These are phyloP conservation scores for Elymnias hypermnestra DNA, from an alignment of 1,140 invertebrate species.

Conservation along the genomic window DNA sequence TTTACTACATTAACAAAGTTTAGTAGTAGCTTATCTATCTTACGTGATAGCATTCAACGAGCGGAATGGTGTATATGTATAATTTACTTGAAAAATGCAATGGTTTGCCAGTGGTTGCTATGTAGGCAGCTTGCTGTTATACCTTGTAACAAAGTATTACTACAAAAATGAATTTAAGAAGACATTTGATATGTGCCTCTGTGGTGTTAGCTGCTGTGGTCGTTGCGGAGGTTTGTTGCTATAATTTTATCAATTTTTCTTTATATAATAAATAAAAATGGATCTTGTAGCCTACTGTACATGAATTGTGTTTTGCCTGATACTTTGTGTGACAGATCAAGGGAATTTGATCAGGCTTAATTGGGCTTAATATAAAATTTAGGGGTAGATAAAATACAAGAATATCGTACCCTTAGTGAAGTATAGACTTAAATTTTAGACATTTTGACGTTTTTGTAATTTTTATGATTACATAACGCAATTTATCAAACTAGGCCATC, in stretches of 20 bases:
- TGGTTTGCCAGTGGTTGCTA: conserved; percentile 42
- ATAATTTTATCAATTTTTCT: neutral
- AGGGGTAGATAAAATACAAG: no score
- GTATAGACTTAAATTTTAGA: no score
- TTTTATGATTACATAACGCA: no score
- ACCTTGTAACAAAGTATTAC: conserved; percentile 37
- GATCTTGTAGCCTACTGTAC: no score
- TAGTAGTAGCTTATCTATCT: conserved; percentile 27
- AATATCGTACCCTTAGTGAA: no score
- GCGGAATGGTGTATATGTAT: conserved; percentile 16
- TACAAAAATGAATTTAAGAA: conserved; percentile 57
- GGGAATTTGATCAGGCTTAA: no score
- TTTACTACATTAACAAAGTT: neutral
- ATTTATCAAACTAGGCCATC: no score
- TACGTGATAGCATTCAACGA: conserved; percentile 30
- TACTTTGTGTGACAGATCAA: no score
- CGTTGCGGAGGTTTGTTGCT: conserved; percentile 42
- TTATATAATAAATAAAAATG: neutral
- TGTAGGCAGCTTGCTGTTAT: conserved; percentile 42
- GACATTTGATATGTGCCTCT: conserved; percentile 22
- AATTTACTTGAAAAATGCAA: conserved; percentile 29
- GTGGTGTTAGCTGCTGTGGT: conserved; percentile 25
- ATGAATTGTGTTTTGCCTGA: no score
- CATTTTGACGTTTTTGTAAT: no score
- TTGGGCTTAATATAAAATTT: no score